Conservation (phyloP, 2,888 invertebrate genomes). For the Busseola fusca region DNA sequence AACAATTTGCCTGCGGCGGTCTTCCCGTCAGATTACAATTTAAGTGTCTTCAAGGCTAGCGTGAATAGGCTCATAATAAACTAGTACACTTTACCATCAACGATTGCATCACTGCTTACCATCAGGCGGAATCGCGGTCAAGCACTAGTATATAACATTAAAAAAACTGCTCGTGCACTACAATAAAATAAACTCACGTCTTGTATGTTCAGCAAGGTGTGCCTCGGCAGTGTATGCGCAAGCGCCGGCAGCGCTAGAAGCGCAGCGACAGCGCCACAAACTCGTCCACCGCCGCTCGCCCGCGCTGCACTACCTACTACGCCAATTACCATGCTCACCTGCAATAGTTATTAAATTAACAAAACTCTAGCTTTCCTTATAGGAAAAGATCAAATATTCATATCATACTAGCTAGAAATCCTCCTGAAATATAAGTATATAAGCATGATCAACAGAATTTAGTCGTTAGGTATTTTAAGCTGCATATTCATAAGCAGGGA, state of each 20-base stretch:
- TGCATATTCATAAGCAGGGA: background rate
- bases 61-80: no score
- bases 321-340: constrained; percentile 87
- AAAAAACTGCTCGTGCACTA: background rate
- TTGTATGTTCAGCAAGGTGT: constrained; percentile 84
- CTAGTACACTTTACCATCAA: no score
- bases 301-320: constrained; percentile 79
- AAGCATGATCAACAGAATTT: background rate
- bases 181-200: constrained; percentile 69
- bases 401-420: background rate
- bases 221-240: constrained; percentile 78
- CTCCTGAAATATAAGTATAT: background rate
- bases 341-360: background rate
- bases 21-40: no score
- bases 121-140: no score
- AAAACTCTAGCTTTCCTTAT: background rate
- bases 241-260: constrained; percentile 83
- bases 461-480: background rate
- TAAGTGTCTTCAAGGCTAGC: no score
- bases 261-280: constrained; percentile 85
- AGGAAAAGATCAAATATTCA: background rate
- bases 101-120: no score
- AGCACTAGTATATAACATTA: no score
- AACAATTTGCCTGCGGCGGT: no score
- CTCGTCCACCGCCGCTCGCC: constrained; percentile 76